phyloP scores from a whole-genome alignment of 2,113 vertebrate genomes.

The Mustelus asterias region DNA sequence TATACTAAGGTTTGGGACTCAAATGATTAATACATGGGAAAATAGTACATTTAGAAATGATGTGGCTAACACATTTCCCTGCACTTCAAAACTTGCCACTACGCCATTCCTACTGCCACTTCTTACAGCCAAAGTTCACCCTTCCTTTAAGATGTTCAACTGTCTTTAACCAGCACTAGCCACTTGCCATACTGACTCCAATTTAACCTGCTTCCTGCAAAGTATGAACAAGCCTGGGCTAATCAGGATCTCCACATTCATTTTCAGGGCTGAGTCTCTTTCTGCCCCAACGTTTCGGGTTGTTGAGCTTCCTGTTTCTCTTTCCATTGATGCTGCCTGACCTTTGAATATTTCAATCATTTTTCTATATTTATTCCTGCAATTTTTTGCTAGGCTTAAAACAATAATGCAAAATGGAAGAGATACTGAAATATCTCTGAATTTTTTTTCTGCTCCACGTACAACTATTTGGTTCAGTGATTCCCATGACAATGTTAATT shows the following conservation, averaged over 20 bases:
- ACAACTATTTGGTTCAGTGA: not conserved
- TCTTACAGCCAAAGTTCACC: too few species aligned
- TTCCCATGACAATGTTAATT: not conserved
- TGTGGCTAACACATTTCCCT: too few species aligned
- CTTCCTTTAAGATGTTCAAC: not conserved
- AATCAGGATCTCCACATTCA: not conserved
- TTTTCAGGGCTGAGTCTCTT: not conserved
- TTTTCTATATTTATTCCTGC: not conserved
- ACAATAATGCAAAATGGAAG: not conserved
- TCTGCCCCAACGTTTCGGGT: not conserved
- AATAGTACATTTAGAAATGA: too few species aligned
- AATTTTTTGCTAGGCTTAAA: not conserved
- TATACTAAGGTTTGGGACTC: too few species aligned
- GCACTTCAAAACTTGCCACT: too few species aligned
- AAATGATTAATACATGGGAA: too few species aligned
- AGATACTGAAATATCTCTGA: not conserved
- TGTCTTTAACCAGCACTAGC: not conserved
- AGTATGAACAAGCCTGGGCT: not conserved
- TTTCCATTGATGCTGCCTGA: not conserved
- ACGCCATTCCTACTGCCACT: too few species aligned
- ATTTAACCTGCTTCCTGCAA: not conserved
- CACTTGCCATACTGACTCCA: too few species aligned
- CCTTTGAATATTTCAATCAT: not conserved
- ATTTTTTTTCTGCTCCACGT: not conserved
- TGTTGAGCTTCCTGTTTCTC: not conserved